Percentiles rank a stretch among this genome's conserved stretches.
phyloP scores from a whole-genome alignment of 2,797 vertebrate species.

The Semaprochilodus insignis region DNA sequence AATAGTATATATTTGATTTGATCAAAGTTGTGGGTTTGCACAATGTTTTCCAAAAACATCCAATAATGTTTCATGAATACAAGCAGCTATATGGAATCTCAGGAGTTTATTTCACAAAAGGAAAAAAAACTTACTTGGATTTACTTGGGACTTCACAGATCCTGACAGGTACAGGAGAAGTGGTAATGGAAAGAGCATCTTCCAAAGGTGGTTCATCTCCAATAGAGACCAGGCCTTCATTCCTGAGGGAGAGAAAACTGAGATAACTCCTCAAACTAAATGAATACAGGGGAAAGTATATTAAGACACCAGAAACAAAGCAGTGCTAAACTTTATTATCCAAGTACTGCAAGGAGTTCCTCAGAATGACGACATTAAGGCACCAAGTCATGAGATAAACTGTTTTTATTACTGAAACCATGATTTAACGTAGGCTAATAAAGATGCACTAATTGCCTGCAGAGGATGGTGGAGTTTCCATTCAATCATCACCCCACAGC shows the following conservation, averaged over 20 bases:
- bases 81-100: not conserved
- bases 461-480: constrained; percentile 69
- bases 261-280: constrained; percentile 18
- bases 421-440: constrained; percentile 72
- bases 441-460: constrained; percentile 69
- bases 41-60: not conserved
- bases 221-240: constrained; percentile 61
- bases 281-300: not conserved
- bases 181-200: constrained; percentile 72
- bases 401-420: constrained; percentile 62
- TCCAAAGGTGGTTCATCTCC: constrained; percentile 77
- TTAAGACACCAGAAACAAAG: constrained; percentile 9
- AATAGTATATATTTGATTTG: not conserved
- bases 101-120: not conserved
- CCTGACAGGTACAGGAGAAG: constrained; percentile 73
- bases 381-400: constrained; percentile 63
- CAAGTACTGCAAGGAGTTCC: not conserved
- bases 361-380: constrained; percentile 57
- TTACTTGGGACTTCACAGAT: constrained; percentile 77
- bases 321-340: not conserved
- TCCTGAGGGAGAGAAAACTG: constrained; percentile 46
- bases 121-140: constrained; percentile 73
- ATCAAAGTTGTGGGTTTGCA: not conserved
- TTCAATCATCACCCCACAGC: constrained; percentile 62
- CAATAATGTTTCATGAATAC: not conserved